Evolutionary conservation across 2,113 vertebrate genomes (phyloP), one percentile per base, ranked within the genome.

Genomic region (Centropus bengalensis): DNA sequence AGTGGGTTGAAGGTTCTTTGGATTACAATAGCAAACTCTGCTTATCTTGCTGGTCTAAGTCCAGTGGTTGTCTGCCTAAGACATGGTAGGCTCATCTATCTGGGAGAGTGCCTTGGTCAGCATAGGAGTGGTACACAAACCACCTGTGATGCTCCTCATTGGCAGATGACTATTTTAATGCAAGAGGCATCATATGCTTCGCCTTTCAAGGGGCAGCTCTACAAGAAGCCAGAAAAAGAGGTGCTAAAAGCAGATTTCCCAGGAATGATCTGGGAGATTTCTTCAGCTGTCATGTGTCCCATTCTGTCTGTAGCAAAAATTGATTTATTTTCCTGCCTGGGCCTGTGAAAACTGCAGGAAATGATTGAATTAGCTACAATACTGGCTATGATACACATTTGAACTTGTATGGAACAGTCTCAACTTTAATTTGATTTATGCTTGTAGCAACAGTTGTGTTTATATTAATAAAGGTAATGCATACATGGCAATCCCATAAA

Each of bases 281-380:
- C 58, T 45, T 8, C 62, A 85, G 54, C 24, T 38, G 70, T 58
- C 5, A 0, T 1, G 0, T 20, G 17, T 52, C 51, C 42, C 55
- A 10, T 40, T 74, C 60, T 36, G 21, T 44, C 49, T 77, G 55
- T n/a, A 58, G 40, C 21, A 91, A 68, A 64, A 82, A 6, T 20
- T 64, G 52, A 92, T 70, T 68, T 81, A 49, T 86, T 86, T 81
- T 70, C 74, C 38, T 56, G 15, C 27, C 54, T 0, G 0, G 54
- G 52, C 51, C 49, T 82, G 45, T 3, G 24, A 82, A 73, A 78
- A 40, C 12, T 26, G 24, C 60, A 81, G 66, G 49, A 94, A 88
- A 84, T 20, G 20, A 42, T 10, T 17, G 33, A 80, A 54, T 58
- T 80, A 74, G 45, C 24, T 49, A 7, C 2, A 7, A 15, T 47